phyloP scores from a whole-genome alignment of 2,113 vertebrate species.

The Strix uralensis region DNA sequence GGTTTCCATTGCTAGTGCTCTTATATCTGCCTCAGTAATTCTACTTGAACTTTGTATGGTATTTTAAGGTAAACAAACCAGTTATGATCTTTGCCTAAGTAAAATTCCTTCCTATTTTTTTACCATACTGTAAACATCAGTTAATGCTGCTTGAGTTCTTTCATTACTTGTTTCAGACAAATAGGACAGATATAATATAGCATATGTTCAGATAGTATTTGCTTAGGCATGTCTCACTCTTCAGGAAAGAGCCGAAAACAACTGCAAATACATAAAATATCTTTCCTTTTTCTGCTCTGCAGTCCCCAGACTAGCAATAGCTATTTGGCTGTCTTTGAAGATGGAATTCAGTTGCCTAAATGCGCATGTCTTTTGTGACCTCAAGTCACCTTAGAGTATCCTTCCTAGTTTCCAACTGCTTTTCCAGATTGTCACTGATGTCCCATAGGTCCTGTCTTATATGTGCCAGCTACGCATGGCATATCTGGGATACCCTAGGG shows the following conservation, averaged over 20 bases:
- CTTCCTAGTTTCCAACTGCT: neutral
- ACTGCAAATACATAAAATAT: neutral
- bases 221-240: neutral
- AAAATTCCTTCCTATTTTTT: neutral
- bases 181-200: neutral
- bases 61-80: neutral
- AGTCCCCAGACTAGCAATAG: neutral
- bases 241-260: neutral
- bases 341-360: neutral
- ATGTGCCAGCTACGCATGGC: neutral
- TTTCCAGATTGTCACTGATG: neutral
- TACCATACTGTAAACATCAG: neutral
- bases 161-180: neutral
- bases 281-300: neutral
- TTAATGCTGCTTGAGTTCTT: neutral
- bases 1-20: neutral
- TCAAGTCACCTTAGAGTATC: neutral
- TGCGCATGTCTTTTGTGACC: neutral
- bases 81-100: neutral
- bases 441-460: neutral
- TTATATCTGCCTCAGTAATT: neutral
- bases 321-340: neutral
- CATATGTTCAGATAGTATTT: neutral
- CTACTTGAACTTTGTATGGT: neutral
- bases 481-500: neutral